Evolutionary conservation across 2,113 vertebrate species (phyloP), one percentile per base, ranked within the genome.

Genomic region (Delphinapterus leucas): DNA sequence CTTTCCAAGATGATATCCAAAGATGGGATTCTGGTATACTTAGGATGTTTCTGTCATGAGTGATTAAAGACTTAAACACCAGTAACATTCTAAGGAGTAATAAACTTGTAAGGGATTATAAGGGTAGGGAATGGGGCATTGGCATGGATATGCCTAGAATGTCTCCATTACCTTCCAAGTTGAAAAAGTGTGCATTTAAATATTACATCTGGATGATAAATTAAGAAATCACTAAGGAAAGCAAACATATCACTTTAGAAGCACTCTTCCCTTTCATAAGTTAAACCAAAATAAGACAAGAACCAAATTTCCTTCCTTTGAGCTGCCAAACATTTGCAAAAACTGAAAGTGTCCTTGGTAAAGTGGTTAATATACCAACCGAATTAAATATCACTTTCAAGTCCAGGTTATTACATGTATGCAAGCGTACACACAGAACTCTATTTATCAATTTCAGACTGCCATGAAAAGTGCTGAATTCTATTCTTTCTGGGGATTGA

Each of bases 381-480:
- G 8, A 28, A 67, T 28, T 94, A 89, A 90, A 82, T 23, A 60
- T 71, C 90, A 33, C 26, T 76, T 36, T 95, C 33, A 63, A 88
- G 92, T 86, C 63, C 81, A 14, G 31, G 76, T 90, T 28, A 49
- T 33, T 12, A 8, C 73, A 93, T 6, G 80, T 36, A 94, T 70
- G 95, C 70, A 77, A 80, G 47, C 3, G 10, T 20, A 80, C 6
- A 33, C 25, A 28, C 17, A 83, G 47, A 96, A 68, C 31, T 94
- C 88, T 53, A 91, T 68, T 68, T 38, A 94, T 95, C 91, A 93
- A 95, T 74, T 97, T 97, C 91, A 95, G 83, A 88, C 73, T 49
- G 61, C 88, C 88, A 38, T 12, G 85, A 95, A 96, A 90, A 97
- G 60, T n/a, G 65, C 65, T 96, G 83, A 97, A 96, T 95, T 96